Base-by-base conservation (phyloP, 2,797 vertebrate genomes). In the Champsocephalus esox region DNA sequence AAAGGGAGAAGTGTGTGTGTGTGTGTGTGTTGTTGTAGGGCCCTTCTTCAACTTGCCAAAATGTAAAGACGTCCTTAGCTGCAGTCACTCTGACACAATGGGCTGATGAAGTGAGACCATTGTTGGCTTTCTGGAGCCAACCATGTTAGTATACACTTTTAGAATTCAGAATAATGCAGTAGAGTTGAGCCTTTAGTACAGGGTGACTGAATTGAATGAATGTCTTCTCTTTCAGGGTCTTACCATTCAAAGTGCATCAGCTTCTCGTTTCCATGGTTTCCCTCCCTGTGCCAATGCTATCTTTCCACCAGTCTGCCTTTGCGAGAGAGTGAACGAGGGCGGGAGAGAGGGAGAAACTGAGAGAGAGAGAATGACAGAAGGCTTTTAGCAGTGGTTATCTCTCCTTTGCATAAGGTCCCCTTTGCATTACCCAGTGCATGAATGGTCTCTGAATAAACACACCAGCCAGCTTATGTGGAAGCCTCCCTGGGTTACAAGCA, bases 241-340 rank as follows among this genome's bases (percentile, higher is more conserved):
- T 91, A 91, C 92, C 90, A 93, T 92, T 91, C 92, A 93, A 90
- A 89, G 85, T 86, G 92, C 91, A 91, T 91, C 90, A 89, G 92
- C 87, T 92, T 92, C 86, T 90, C 85, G 91, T 94, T 93, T 90
- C 93, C 91, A 93, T 93, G 93, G 93, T 92, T 92, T 88, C 91
- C 88, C 89, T 84, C 77, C 79, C 84, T 83, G 65, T 89, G 88
- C 90, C 89, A 92, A 79, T 80, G 81, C 88, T 89, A 87, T 89
- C 86, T 92, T 84, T 90, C 88, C 82, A 84, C 85, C 84, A 82
- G 81, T 90, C 77, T 87, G 87, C 67, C 54, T 87, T 82, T 10
- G 80, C 21, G 59, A 67, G 83, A 75, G 87, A 85, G 76, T 4
- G 55, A 73, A 73, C 1, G 54, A 49, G 59, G 19, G 82, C 16